Evolutionary conservation across 2,888 invertebrate species (phyloP), one percentile per base, ranked within the genome.

Genomic region (Brachynemurus nebulosus): DNA sequence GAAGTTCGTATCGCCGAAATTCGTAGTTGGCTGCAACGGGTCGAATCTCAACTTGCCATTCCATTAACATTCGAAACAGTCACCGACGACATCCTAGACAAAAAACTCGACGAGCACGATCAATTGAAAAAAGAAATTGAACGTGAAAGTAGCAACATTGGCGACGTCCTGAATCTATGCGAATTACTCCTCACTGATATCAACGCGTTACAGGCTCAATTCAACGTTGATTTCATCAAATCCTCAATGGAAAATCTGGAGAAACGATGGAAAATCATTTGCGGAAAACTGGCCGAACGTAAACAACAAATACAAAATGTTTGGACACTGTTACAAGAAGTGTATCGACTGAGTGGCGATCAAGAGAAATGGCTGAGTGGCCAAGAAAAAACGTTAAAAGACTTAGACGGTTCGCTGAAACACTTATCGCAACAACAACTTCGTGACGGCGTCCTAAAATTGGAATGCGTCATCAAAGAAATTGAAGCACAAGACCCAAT

Each of bases 251-350:
- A 81, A 42, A 78, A 77, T 45, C 66, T 88, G 9, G 86, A 86
- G 54, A 78, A 76, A 57, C 74, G 86, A 49, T 88, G 88, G 88
- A 83, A 80, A 54, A 71, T 72, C 35, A 77, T 86, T 2, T 86
- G 86, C 56, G 74, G 76, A 2, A 70, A 75, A 57, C 83, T 84
- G 0, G 76, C 80, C 5, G 80, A 80, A 44, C 70, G 81, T 2
- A 85, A 82, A 59, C 70, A 75, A 0, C 76, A 75, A 45, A 80
- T 86, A 45, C 60, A 74, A 2, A 62, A 65, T 34, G 66, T 72
- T 0, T 80, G 79, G 76, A 71, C 71, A 47, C 55, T 76, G 5
- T 57, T 80, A 11, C 71, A 73, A 52, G 72, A 78, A 46, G 62
- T 81, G 2, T 61, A 73, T 8, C 68, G 67, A 41, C 54, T 70